A percentile compares a stretch with the other conserved stretches of the same genome.
phyloP scores from a whole-genome alignment of 2,888 invertebrate species.

The Eupsilia transversa region DNA sequence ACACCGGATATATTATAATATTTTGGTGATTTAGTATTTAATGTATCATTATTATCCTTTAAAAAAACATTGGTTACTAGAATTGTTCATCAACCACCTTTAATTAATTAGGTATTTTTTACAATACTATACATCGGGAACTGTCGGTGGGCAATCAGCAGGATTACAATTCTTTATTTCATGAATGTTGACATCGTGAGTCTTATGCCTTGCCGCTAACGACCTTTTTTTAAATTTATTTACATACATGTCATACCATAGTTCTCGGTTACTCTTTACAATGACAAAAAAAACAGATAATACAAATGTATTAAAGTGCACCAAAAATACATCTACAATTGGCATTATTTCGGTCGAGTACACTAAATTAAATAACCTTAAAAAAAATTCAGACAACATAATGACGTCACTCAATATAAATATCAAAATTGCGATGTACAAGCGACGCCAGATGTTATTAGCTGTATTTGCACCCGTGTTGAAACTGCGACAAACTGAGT shows the following conservation, averaged over 20 bases:
- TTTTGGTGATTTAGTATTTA: too few relatives aligned
- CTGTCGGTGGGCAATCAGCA: not conserved
- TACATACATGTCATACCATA: constrained; percentile 1
- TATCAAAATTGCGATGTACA: constrained; percentile 11
- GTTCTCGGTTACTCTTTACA: not conserved
- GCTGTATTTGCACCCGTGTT: not conserved
- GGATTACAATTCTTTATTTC: not conserved
- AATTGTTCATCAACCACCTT: too few relatives aligned
- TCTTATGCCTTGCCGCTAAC: not conserved
- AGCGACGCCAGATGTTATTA: not conserved
- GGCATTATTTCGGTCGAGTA: accelerated
- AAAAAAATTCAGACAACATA: not conserved
- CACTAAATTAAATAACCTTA: not conserved
- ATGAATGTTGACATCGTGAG: not conserved
- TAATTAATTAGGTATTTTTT: too few relatives aligned
- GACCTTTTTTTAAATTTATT: not conserved
- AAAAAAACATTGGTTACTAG: not conserved
- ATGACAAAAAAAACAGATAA: not conserved
- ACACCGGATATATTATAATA: not conserved
- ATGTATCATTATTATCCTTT: not conserved
- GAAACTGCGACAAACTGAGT: not conserved
- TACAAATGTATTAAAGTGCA: not conserved
- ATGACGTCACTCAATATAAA: not conserved
- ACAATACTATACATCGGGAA: not conserved
- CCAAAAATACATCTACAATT: not conserved